Conservation (phyloP, 2,888 invertebrate species). For the Eupeodes latifasciatus region DNA sequence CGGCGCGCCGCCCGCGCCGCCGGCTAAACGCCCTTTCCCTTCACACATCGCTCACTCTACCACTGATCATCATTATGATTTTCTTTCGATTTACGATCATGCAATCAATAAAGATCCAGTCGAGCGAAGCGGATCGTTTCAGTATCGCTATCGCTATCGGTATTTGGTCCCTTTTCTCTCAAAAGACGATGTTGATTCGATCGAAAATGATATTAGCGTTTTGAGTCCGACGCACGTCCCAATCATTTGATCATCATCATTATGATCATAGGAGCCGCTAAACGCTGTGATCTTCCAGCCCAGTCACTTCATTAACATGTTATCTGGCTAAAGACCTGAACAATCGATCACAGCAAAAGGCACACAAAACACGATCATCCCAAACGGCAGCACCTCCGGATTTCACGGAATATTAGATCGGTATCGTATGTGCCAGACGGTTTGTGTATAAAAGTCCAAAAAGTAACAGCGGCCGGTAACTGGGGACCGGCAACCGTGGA, state of each 20-base stretch:
- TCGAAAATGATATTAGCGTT: slow-evolving; percentile 11
- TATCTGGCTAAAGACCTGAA: slow-evolving; percentile 57
- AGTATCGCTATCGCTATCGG: slow-evolving; percentile 20
- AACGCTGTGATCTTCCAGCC: slow-evolving; percentile 32
- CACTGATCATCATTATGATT: slow-evolving; percentile 41
- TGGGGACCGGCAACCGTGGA: background rate
- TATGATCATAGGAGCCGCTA: slow-evolving; percentile 40
- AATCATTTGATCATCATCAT: slow-evolving; percentile 10
- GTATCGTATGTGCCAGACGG: background rate
- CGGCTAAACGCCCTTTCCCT: background rate
- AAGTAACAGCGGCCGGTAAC: background rate
- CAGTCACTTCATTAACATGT: slow-evolving; percentile 73
- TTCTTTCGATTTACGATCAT: slow-evolving; percentile 57
- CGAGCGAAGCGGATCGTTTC: slow-evolving; percentile 33
- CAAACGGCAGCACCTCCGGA: slow-evolving; percentile 59
- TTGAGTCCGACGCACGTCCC: slow-evolving; percentile 14
- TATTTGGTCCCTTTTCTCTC: slow-evolving; percentile 9
- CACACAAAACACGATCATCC: slow-evolving; percentile 47
- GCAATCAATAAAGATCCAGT: slow-evolving; percentile 65
- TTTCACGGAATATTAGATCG: slow-evolving; percentile 31
- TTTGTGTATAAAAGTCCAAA: background rate
- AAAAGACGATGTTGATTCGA: slow-evolving; percentile 5
- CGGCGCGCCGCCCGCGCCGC: background rate
- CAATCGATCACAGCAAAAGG: slow-evolving; percentile 61
- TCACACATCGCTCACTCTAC: too few relatives aligned